Evolutionary conservation across 2,113 vertebrate genomes (phyloP), one percentile per base, ranked within the genome.

Genomic region (Hypocryptadius cinnamomeus): DNA sequence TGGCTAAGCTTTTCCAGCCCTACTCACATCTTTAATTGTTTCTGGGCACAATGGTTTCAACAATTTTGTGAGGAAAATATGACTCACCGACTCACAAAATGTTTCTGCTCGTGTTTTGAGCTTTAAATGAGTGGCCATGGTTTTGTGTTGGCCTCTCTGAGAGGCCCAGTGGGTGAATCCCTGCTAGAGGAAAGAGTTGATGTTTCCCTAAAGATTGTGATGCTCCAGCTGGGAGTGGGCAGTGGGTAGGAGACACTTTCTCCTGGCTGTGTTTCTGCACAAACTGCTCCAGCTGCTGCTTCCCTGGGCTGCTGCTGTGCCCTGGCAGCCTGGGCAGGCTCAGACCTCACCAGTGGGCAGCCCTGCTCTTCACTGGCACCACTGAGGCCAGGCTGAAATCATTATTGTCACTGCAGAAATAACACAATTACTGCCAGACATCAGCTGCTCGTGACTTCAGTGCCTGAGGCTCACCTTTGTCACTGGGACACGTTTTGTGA

Each of bases 21-120:
- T 39, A 24, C 82, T 92, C 77, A 68, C 92, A 86, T 88, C 83
- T 84, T 72, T 87, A 65, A 89, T 94, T 95, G 92, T 95, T 97
- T 93, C 93, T 96, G 77, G 89, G 87, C 84, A 95, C 94, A 93
- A 94, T 50, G 47, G 63, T 89, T 93, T 87, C 89, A 94, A 64
- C 51, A 76, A 54, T 71, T 90, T 92, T 33, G 64, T 9, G 33
- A 81, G 92, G 90, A 84, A 90, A 91, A 94, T 53, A 53, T 76
- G 92, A 94, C 68, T 91, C 95, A 85, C 9, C 9, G 19, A 31
- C 61, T 91, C 69, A 83, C 82, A 85, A 91, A 95, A 53, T 33
- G 48, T 65, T 93, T 92, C 83, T 87, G 73, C 73, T 72, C 6
- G 35, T 66, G 72, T 90, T 97, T 70, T 63, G 80, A 59, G 77